phyloP scores from a whole-genome alignment of 2,113 vertebrate genomes.

The Cyanoderma ruficeps region DNA sequence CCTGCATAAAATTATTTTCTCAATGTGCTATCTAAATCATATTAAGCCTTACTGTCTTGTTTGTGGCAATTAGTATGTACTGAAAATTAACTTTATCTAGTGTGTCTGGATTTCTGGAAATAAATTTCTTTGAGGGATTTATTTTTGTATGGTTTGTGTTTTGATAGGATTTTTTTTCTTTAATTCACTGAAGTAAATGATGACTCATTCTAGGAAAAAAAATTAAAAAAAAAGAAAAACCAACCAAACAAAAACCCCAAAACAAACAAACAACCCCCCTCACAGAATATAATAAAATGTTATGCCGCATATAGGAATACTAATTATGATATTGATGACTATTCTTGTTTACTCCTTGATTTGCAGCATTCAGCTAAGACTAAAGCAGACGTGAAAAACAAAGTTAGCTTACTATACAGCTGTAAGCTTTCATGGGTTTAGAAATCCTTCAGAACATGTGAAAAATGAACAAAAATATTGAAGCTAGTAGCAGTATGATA shows the following conservation, averaged over 20 bases:
- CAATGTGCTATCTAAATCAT: not conserved
- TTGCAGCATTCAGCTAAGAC: not conserved
- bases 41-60: not conserved
- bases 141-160: not conserved
- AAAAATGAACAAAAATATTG: not conserved
- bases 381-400: not conserved
- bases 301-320: not conserved
- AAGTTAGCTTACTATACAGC: not conserved
- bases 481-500: not conserved
- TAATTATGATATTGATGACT: not conserved
- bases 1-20: not conserved
- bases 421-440: not conserved
- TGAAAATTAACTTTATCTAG: not conserved
- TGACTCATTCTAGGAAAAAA: not conserved
- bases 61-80: not conserved
- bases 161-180: not conserved
- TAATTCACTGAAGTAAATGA: not conserved
- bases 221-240: not conserved
- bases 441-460: not conserved
- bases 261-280: fast-evolving
- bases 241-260: not conserved
- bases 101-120: not conserved
- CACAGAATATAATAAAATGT: not conserved
- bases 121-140: not conserved
- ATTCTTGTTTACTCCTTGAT: not conserved